Evolutionary conservation across 2,888 invertebrate species (phyloP), one percentile per base, ranked within the genome.

Genomic region (Lochmaea capreae): DNA sequence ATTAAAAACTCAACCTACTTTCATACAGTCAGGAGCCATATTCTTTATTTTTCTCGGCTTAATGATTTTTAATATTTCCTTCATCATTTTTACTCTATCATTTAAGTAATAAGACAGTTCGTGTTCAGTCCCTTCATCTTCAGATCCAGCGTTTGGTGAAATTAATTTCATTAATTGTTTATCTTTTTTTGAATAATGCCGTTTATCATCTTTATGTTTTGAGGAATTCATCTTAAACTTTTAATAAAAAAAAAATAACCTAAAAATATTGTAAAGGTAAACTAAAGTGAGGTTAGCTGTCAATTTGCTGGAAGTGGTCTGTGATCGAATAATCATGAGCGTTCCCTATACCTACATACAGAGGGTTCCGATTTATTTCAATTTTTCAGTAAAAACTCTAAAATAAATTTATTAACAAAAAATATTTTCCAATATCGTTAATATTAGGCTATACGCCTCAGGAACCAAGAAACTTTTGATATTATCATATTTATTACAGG

Each of bases 21-120:
- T 86, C 71, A 87, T 83, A 72, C 84, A 85, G 67, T 85, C 83
- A 11, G 87, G 87, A n/a, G 87, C 86, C 83, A 87, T 86, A 18
- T 81, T 76, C 79, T 85, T 86, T 58, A 87, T 87, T 81, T 86
- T 86, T 74, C 85, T 87, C 0, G 86, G 84, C 78, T 87, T 87
- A 5, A 87, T 83, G 42, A 86, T 84, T 79, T 87, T 87, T 66
- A 87, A 79, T 18, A 87, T 84, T 79, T 87, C 85, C 78, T 87
- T 87, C 87, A 87, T 87, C 52, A 87, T 76, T 77, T 85, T 86
- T 9, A 87, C 85, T 66, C 86, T 79, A 79, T 87, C 87, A 68
- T 86, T 84, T 5, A 83, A 77, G 76, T 87, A 87, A 79, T 83
- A 81, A 12, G 83, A 85, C 42, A 87, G 78, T 80, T 87, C 87